Base-by-base conservation (phyloP, 2,888 invertebrate genomes). In the Chrysopilus asiliformis region DNA sequence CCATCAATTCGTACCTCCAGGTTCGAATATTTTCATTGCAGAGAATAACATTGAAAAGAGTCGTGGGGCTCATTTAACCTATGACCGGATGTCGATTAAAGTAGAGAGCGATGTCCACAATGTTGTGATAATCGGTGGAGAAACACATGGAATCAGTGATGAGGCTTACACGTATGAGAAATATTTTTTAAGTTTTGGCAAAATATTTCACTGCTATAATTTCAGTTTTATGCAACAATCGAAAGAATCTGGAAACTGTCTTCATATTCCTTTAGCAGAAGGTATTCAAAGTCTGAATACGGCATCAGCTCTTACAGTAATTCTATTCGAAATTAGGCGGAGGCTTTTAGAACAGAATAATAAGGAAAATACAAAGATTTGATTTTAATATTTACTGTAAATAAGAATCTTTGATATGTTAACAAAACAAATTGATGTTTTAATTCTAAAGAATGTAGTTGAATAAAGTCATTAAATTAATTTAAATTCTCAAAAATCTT, bases 201-300 rank as follows among this genome's bases (percentile, higher is more conserved):
- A n/a, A n/a, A n/a, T n/a, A n/a, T n/a, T n/a, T n/a, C n/a, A n/a
- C n/a, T n/a, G n/a, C n/a, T n/a, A n/a, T n/a, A 34, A 17, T 38
- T 33, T 34, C 13, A 55, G 56, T 32, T 49, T 67, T 74, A 45
- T 66, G 83, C 42, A 72, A 76, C n/a, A 55, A 63, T 19, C 55
- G 60, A 20, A 65, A 59, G 40, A 66, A 70, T 16, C 3, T 36
- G 80, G 81, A 8, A 56, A 71, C 18, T 70, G 81, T 45, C 54
- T 93, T 19, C 75, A 82, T 57, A 79, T 94, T 45, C 91, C 93
- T 0, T 61, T 93, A 49, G 71, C 70, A 39, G 72, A 71, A 52
- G 72, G 74, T 5, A 69, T 89, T 2, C 84, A 93, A 32, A 91
- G 91, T 57, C 67, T 94, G 34, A 94, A 93, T 58, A 75, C 79